Conservation (phyloP, 2,797 vertebrate genomes). For the Smutsia temminckii region DNA sequence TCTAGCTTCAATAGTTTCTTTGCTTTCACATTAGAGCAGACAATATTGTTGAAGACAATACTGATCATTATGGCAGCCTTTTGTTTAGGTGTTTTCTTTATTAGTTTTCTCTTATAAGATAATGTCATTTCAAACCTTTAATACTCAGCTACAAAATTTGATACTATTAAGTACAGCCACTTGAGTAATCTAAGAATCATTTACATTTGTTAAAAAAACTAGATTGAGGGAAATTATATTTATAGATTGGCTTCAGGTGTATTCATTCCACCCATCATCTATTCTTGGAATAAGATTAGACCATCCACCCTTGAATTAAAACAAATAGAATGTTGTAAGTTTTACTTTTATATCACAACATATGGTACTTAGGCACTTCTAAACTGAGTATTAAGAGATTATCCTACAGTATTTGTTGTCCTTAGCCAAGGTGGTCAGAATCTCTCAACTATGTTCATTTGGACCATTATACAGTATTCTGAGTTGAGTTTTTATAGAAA, state of each 20-base stretch:
- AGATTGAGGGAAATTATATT: conserved; percentile 36
- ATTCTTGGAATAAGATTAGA: conserved; percentile 38
- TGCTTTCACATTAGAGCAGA: not conserved
- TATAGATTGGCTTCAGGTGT: not conserved
- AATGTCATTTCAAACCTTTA: not conserved
- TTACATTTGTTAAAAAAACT: not conserved
- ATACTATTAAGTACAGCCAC: not conserved
- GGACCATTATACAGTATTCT: not conserved
- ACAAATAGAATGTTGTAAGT: conserved; percentile 4
- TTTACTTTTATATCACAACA: conserved; percentile 63
- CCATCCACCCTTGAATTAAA: conserved; percentile 39
- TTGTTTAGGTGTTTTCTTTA: not conserved
- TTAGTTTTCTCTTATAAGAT: not conserved
- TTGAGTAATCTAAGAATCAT: conserved; percentile 23
- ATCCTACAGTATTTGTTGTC: not conserved
- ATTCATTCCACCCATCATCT: not conserved
- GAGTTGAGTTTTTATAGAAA: not conserved
- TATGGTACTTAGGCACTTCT: conserved; percentile 41
- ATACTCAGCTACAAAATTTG: not conserved
- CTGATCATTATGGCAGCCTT: not conserved
- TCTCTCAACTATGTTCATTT: not conserved
- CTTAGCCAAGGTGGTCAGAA: conserved; percentile 40
- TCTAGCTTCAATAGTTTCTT: not conserved
- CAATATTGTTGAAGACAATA: not conserved
- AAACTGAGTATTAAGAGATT: conserved; percentile 58